Conservation (phyloP, 2,888 invertebrate species). For the Neelides folsomi region DNA sequence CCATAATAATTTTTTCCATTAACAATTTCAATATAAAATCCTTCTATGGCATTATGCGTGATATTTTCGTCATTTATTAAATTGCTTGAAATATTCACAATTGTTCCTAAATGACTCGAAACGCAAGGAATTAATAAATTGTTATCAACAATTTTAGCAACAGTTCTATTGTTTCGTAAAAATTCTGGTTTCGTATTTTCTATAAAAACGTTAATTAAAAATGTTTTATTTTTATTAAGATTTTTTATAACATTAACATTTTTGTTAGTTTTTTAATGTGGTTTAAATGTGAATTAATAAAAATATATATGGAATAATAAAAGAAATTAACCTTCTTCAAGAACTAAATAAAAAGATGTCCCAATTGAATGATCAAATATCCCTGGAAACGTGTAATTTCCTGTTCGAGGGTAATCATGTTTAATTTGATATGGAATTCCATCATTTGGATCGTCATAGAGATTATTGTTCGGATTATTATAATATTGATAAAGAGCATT, state of each 20-base stretch:
- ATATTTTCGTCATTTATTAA: too few species aligned
- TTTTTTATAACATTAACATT: neutral
- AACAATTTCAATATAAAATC: too few species aligned
- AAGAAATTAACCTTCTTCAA: neutral
- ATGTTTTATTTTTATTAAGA: neutral
- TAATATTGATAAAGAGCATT: slow-evolving; percentile 6
- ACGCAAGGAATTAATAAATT: neutral
- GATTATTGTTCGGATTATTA: slow-evolving; percentile 3
- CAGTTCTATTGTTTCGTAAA: neutral
- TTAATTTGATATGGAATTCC: neutral
- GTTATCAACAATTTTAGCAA: neutral
- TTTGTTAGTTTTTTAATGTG: neutral
- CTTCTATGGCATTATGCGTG: too few species aligned
- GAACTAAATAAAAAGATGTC: slow-evolving; percentile 4
- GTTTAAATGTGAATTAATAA: neutral
- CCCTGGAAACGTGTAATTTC: slow-evolving; percentile 5
- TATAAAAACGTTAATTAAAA: neutral
- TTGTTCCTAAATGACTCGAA: neutral
- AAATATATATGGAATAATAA: neutral
- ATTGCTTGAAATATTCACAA: neutral
- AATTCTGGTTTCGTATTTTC: slow-evolving; percentile 1
- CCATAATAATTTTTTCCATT: too few species aligned
- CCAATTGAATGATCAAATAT: slow-evolving; percentile 5
- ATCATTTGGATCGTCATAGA: neutral
- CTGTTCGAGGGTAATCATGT: slow-evolving; percentile 4